Conservation (phyloP, 2,888 invertebrate species). For the Rhimphoctona megacephalus region DNA sequence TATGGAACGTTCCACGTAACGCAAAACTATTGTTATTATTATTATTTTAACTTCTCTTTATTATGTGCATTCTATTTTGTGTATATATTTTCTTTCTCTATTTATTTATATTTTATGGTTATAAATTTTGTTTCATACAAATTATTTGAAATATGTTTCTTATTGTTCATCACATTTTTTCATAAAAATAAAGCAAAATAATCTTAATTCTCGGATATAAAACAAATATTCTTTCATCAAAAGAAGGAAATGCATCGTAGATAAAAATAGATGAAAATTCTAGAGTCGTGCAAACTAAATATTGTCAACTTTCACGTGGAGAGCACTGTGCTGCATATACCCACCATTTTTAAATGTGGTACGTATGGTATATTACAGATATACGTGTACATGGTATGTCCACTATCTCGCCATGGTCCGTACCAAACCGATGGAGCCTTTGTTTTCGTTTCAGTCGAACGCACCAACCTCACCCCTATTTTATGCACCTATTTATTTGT, state of each 20-base stretch:
- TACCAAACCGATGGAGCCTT: constrained; percentile 77
- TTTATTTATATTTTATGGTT: neutral
- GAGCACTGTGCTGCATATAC: neutral
- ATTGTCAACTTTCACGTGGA: neutral
- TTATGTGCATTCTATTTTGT: neutral
- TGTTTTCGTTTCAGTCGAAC: constrained; percentile 79
- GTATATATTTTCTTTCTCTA: neutral
- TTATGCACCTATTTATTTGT: constrained; percentile 49
- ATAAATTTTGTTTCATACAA: too few species aligned
- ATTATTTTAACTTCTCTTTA: neutral
- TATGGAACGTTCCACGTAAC: neutral
- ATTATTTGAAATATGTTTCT: neutral
- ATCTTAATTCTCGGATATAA: neutral
- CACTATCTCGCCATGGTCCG: constrained; percentile 60
- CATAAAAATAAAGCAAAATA: neutral
- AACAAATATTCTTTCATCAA: neutral
- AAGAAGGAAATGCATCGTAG: neutral
- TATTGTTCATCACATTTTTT: neutral
- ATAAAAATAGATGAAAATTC: neutral
- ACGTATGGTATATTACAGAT: constrained; percentile 32
- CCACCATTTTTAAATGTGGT: constrained; percentile 39
- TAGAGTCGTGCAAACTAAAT: neutral
- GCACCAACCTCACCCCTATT: constrained; percentile 70
- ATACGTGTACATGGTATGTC: constrained; percentile 34
- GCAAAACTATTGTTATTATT: neutral